Conservation (phyloP, 2,797 vertebrate species). For the Phylloscopus collybita region DNA sequence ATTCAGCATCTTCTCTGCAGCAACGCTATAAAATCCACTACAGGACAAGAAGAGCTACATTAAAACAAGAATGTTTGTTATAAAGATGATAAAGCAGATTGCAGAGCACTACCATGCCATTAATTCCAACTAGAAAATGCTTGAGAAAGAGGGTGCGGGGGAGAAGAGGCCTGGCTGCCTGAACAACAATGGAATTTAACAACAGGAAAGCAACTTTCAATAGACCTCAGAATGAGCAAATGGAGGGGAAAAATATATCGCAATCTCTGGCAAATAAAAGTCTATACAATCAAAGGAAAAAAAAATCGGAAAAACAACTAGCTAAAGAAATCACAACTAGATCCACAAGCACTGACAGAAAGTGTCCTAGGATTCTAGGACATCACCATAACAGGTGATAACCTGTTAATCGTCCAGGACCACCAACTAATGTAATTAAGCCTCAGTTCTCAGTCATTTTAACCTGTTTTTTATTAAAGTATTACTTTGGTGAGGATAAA, state of each 20-base stretch:
- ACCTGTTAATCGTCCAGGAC: not conserved
- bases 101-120: fast-evolving
- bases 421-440: not conserved
- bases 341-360: not conserved
- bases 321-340: not conserved
- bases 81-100: not conserved
- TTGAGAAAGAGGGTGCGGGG: fast-evolving
- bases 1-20: not conserved
- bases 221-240: not conserved
- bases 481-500: not conserved
- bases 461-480: not conserved
- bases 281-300: fast-evolving
- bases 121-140: not conserved
- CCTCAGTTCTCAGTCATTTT: not conserved
- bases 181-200: not conserved
- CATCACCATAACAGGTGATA: too few relatives aligned
- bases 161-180: not conserved
- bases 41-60: not conserved
- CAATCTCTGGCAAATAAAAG: not conserved
- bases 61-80: not conserved
- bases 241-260: not conserved
- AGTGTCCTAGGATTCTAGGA: fast-evolving
- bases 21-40: not conserved
- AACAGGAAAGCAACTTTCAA: not conserved
- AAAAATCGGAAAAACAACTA: not conserved